Evolutionary conservation across 2,113 vertebrate species (phyloP).

Genomic region (Recurvirostra avosetta): DNA sequence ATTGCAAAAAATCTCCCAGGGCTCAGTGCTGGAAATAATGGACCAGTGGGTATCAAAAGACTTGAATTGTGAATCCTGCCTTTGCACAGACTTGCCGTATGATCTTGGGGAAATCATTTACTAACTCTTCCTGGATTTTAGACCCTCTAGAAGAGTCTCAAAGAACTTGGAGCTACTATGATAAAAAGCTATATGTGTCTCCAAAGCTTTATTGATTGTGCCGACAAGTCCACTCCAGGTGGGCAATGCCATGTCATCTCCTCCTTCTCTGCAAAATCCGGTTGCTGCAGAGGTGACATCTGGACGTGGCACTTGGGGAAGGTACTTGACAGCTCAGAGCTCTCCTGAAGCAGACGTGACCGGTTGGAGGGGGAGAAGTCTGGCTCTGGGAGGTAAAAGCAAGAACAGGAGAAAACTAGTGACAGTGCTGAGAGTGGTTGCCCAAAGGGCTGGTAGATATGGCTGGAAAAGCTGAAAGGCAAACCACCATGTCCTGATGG

Average conservation of each 20-base stretch:
- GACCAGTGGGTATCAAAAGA: background rate
- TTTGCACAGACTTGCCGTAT: background rate
- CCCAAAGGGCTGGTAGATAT: background rate
- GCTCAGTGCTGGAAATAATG: background rate
- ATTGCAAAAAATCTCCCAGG: background rate
- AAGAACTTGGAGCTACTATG: background rate
- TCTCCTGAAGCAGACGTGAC: background rate
- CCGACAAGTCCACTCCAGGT: background rate
- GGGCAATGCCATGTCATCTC: rapidly evolving
- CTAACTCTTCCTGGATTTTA: background rate
- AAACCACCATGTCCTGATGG: background rate
- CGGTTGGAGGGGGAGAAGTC: background rate
- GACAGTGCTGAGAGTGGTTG: background rate
- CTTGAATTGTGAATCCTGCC: background rate
- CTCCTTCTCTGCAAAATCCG: background rate
- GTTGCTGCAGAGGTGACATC: background rate
- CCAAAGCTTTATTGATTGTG: background rate
- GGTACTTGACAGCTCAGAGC: background rate
- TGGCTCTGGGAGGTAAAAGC: background rate
- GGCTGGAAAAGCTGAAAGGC: background rate
- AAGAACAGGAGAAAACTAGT: background rate
- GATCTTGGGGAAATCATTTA: background rate
- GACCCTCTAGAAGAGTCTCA: background rate
- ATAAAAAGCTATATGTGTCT: background rate
- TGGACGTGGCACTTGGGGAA: background rate